phyloP scores from a whole-genome alignment of 2,888 invertebrate genomes.

The Dicyrtoma fusca region DNA sequence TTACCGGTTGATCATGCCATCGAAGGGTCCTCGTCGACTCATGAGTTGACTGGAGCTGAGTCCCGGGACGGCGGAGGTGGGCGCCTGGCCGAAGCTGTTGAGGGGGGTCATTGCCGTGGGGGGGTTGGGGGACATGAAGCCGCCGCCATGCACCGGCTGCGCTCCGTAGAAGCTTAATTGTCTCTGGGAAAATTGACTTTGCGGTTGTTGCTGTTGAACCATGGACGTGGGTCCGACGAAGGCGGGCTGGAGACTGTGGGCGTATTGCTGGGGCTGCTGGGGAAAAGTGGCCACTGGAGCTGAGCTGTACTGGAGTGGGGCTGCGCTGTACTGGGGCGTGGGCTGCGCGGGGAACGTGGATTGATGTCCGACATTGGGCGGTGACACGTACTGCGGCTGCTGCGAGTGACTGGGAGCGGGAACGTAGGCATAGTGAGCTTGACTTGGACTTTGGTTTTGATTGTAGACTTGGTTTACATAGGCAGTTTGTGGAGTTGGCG shows the following conservation, averaged over 20 bases:
- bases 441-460: constrained; percentile 7
- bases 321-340: background rate
- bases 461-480: background rate
- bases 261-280: background rate
- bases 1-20: constrained; percentile 38
- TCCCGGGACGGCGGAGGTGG: constrained; percentile 12
- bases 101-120: background rate
- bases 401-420: constrained; percentile 13
- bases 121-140: background rate
- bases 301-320: background rate
- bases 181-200: constrained; percentile 1
- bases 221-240: no score
- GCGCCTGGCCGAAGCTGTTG: background rate
- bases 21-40: constrained; percentile 39
- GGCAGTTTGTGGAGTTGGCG: background rate
- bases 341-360: no score
- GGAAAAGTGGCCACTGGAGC: background rate
- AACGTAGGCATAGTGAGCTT: constrained; percentile 15
- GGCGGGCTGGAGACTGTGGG: background rate
- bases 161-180: background rate
- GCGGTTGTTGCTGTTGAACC: background rate
- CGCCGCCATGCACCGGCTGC: no score
- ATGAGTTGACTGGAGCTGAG: constrained; percentile 15
- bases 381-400: background rate
- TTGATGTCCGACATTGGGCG: background rate